Evolutionary conservation across 1,140 invertebrate species (phyloP).

Genomic region (Drosophila jambulina): DNA sequence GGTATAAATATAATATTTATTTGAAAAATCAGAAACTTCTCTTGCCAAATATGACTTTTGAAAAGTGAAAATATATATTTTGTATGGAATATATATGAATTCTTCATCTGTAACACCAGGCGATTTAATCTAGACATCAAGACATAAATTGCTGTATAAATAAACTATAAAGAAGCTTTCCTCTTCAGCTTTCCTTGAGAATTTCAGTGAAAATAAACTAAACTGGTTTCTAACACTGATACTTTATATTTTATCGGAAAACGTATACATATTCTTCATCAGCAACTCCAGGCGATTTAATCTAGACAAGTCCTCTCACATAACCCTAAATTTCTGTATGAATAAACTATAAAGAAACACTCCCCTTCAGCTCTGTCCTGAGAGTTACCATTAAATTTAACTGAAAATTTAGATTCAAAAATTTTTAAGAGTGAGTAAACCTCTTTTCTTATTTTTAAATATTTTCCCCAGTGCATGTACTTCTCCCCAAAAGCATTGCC

Average conservation of each 20-base stretch:
- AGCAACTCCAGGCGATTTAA: not conserved
- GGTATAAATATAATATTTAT: not conserved
- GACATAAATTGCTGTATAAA: not conserved
- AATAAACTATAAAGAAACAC: not conserved
- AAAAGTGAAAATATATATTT: not conserved
- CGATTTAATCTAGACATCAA: not conserved
- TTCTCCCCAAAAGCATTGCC: slow-evolving; percentile 10
- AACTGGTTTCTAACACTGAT: no score
- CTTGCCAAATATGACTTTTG: not conserved
- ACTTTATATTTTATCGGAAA: no score
- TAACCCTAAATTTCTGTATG: not conserved
- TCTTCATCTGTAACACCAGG: not conserved
- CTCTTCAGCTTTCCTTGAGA: no score
- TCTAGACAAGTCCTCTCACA: not conserved
- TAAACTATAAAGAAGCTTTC: no score
- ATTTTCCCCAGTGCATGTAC: not conserved
- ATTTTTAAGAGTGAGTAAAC: not conserved
- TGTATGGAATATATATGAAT: not conserved
- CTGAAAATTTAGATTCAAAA: not conserved
- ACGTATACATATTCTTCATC: not conserved
- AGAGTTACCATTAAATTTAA: no score
- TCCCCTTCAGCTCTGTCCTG: not conserved
- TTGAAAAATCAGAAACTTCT: not conserved
- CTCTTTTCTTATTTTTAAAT: not conserved
- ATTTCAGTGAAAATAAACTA: no score